Conservation (phyloP, 2,797 vertebrate species). For the Acanthornis magna region DNA sequence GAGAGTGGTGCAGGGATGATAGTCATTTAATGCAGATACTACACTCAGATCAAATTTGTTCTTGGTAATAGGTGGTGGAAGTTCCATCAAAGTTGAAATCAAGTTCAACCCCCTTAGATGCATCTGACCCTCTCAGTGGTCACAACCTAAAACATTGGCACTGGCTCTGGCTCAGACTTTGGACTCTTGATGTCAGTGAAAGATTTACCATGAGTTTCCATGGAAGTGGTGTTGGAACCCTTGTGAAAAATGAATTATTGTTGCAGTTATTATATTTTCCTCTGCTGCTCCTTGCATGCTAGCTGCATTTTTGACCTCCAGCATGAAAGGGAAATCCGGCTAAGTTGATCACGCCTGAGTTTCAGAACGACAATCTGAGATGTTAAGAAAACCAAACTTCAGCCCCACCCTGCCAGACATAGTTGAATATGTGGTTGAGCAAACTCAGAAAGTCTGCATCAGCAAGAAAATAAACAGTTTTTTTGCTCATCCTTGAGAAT, state of each 20-base stretch:
- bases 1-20: neutral
- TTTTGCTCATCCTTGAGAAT: neutral
- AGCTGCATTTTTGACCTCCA: neutral
- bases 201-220: neutral
- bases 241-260: neutral
- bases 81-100: neutral
- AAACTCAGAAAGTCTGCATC: neutral
- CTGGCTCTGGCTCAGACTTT: neutral
- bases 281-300: neutral
- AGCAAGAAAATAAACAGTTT: neutral
- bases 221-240: neutral
- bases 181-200: neutral
- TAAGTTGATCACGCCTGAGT: conserved; percentile 24
- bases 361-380: conserved; percentile 47
- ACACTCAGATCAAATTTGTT: neutral
- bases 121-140: neutral
- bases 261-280: neutral
- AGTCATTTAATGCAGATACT: neutral
- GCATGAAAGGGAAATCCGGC: conserved; percentile 49
- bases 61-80: neutral
- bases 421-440: neutral
- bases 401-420: conserved; percentile 41
- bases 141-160: neutral
- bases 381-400: conserved; percentile 15
- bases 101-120: neutral